phyloP scores from a whole-genome alignment of 2,888 invertebrate species.

The Acrocyrtus sp. region DNA sequence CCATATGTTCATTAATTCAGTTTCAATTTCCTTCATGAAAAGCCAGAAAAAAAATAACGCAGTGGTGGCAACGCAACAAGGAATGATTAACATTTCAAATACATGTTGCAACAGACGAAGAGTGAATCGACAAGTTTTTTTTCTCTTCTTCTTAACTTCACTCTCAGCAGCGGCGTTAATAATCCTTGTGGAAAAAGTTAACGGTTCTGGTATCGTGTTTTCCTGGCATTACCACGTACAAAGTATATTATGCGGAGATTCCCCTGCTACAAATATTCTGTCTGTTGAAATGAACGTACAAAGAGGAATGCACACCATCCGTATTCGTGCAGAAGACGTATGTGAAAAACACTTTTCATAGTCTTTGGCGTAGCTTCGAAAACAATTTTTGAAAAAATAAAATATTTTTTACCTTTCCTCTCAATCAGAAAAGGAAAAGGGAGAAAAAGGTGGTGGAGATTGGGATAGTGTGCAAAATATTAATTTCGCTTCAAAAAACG shows the following conservation, averaged over 20 bases:
- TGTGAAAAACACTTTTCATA: too few relatives aligned
- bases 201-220: slow-evolving; percentile 44
- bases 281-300: too few relatives aligned
- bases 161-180: slow-evolving; percentile 48
- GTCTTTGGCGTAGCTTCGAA: too few relatives aligned
- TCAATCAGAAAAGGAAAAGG: too few relatives aligned
- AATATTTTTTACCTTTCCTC: too few relatives aligned
- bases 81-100: not conserved
- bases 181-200: slow-evolving; percentile 46
- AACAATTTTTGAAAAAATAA: too few relatives aligned
- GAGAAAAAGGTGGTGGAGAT: too few relatives aligned
- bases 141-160: slow-evolving; percentile 21
- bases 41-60: not conserved
- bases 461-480: too few relatives aligned
- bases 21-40: slow-evolving; percentile 44
- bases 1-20: slow-evolving; percentile 53
- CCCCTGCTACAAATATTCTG: too few relatives aligned
- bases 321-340: too few relatives aligned
- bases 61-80: slow-evolving; percentile 1
- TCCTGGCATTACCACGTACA: slow-evolving; percentile 35
- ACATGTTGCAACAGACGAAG: slow-evolving; percentile 17
- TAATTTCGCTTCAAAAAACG: too few relatives aligned
- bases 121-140: slow-evolving; percentile 47
- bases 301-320: too few relatives aligned
- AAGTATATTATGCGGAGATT: slow-evolving; percentile 19